Percentiles rank a stretch among this genome's conserved stretches.
Conservation (phyloP, 53 echinoderm and acorn worm species). For the Astropecten irregularis region DNA sequence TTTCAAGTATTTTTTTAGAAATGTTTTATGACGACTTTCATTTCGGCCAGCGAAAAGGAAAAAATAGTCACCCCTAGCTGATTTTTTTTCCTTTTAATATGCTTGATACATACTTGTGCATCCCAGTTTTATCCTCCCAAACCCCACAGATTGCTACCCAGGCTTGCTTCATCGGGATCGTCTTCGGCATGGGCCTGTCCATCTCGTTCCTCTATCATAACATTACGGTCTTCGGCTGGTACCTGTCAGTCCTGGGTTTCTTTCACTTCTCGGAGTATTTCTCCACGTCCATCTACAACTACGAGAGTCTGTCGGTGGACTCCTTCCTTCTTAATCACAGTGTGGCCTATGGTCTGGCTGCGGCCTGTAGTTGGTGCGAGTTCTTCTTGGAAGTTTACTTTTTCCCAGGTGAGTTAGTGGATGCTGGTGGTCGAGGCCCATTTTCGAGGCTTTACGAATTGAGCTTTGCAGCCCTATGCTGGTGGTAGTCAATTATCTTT, state of each 20-base stretch:
- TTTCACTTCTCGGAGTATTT: slow-evolving; percentile 99
- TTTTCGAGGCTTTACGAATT: too few relatives aligned
- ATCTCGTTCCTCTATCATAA: slow-evolving; percentile 64
- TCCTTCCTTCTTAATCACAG: slow-evolving; percentile 98
- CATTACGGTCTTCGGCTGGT: slow-evolving; percentile 87
- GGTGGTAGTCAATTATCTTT: too few relatives aligned
- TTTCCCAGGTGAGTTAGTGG: slow-evolving; percentile 87
- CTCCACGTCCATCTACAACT: slow-evolving; percentile 94
- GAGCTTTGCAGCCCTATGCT: too few relatives aligned
- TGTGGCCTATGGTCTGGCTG: slow-evolving; percentile 87
- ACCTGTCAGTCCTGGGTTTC: slow-evolving; percentile 93
- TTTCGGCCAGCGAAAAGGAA: too few relatives aligned
- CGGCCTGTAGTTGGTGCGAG: slow-evolving; percentile 90
- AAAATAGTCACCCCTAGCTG: too few relatives aligned
- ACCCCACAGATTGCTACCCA: slow-evolving; percentile 91
- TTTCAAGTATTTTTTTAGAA: too few relatives aligned
- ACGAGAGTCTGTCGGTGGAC: slow-evolving; percentile 87
- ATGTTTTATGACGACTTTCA: too few relatives aligned
- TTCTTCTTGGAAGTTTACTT: slow-evolving; percentile 84
- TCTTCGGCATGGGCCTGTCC: slow-evolving; percentile 86
- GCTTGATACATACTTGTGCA: too few relatives aligned
- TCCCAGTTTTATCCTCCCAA: background rate
- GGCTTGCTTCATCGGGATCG: slow-evolving; percentile 80
- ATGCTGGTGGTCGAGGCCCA: too few relatives aligned
- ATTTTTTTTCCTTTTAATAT: too few relatives aligned